Evolutionary conservation across 2,888 invertebrate genomes (phyloP), one percentile per base, ranked within the genome.

Genomic region (Osedax fenrisi): DNA sequence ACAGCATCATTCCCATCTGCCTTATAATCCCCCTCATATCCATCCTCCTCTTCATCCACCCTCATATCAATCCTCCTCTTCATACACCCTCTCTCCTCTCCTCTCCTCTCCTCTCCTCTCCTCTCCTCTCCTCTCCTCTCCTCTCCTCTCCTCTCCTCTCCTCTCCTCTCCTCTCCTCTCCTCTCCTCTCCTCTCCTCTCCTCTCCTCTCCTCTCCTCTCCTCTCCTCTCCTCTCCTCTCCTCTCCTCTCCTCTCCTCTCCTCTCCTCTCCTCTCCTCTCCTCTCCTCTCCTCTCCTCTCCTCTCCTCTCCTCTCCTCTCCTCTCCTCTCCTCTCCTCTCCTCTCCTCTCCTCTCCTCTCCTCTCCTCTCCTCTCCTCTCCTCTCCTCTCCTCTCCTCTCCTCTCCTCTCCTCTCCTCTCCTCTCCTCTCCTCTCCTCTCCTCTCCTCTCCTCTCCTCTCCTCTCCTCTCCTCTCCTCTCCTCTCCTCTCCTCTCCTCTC

Each of bases 171-270:
- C n/a, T 67, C 67, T 25, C 25, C 68, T 72, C 72, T 72, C 25
- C 21, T 61, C 72, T 72, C 72, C 25, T 69, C 69, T 66, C 72
- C 69, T 72, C 72, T 68, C 66, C 68, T 68, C 68, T 68, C 72
- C 72, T 69, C 68, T 66, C 68, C 68, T 69, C 72, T 72, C 69
- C 68, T 72, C 72, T 72, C 26, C 24, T 73, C 74, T 74, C 75
- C 27, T 24, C 41, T 17, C 5, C 74, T 27, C 75, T 74, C 73
- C 41, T 25, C 74, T 25, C 23, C 41, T 3, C 75, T 72, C 74
- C 73, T 75, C 74, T 74, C 75, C 73, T 74, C 75, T 75, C 27
- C 74, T 21, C 75, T 74, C 73, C 41, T 24, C 75, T 25, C 73
- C 73, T 41, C 73, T 27, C 25, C 75, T 26, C 74, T 75, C 25